Conservation (phyloP, 2,797 vertebrate species). For the Euthynnus affinis region DNA sequence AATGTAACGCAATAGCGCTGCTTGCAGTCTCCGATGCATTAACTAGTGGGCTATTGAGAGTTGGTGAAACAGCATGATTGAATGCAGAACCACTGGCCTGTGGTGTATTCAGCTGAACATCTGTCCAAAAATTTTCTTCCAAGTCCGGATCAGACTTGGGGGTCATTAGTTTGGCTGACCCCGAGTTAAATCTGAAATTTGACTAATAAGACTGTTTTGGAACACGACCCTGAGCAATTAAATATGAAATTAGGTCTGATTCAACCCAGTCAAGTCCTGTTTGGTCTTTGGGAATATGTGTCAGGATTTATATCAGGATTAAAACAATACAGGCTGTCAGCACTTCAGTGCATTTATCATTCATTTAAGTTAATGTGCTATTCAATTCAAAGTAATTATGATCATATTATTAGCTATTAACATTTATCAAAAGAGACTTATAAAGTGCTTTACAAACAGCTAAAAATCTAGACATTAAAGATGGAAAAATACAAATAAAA, state of each 20-base stretch:
- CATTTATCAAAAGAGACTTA: background rate
- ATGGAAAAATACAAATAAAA: background rate
- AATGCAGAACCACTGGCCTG: slow-evolving; percentile 55
- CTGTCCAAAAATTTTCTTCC: slow-evolving; percentile 54
- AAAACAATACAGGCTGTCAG: slow-evolving; percentile 17
- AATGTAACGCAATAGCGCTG: slow-evolving; percentile 58
- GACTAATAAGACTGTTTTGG: slow-evolving; percentile 41
- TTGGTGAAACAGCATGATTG: slow-evolving; percentile 59
- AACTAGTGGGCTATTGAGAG: slow-evolving; percentile 43
- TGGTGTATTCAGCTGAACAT: slow-evolving; percentile 41
- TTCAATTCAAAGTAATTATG: slow-evolving; percentile 7
- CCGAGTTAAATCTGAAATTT: slow-evolving; percentile 36
- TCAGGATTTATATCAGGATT: slow-evolving; percentile 27
- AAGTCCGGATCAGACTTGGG: slow-evolving; percentile 28
- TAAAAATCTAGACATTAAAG: background rate
- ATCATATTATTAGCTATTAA: background rate
- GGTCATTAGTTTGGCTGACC: slow-evolving; percentile 54
- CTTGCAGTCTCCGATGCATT: slow-evolving; percentile 53
- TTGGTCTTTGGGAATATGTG: slow-evolving; percentile 32
- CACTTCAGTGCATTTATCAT: slow-evolving; percentile 2
- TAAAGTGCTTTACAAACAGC: background rate
- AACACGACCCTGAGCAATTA: slow-evolving; percentile 34
- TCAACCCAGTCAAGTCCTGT: slow-evolving; percentile 28
- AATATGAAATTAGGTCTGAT: slow-evolving; percentile 33
- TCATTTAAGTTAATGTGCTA: background rate